Evolutionary conservation across 2,797 vertebrate genomes (phyloP), one percentile per base, ranked within the genome.

Genomic region (Heterohyrax brucei): DNA sequence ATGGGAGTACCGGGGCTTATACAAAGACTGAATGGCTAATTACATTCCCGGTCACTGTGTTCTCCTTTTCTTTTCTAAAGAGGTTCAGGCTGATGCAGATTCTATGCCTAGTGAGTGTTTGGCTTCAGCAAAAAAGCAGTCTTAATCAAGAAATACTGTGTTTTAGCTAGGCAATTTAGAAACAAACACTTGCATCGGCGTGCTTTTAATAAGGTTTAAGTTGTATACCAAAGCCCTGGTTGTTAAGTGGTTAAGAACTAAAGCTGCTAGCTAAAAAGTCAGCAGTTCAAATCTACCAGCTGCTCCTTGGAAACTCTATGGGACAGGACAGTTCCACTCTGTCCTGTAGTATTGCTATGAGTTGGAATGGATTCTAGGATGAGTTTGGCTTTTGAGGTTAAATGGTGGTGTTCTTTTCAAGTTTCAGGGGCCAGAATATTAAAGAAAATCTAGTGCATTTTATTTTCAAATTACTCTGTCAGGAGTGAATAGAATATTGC

Each of bases 21-120:
- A 70, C 81, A 93, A 96, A 87, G 86, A n/a, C 90, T 48, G 89
- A 18, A 56, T 68, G 86, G 90, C 89, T 96, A 89, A 70, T 79
- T 80, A 19, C 44, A 21, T 66, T 89, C 79, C 66, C 80, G 85
- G 5, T 39, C 66, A n/a, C 86, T 1, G 7, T 10, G 2, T 39
- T 88, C 33, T 76, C 72, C n/a, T 30, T 56, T 78, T 46, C 73
- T 19, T 96, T 84, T 76, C 86, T 76, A 61, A 77, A 81, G 39
- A 19, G 53, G 10, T 86, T 91, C 59, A 13, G 44, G 19, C 79
- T 84, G 72, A 62, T 64, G 44, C 30, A 24, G 89, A 91, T 73
- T 83, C 53, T 19, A 10, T 94, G 59, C 39, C 0, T 82, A 24
- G 82, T 59, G 76, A 95, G 94, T 94, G 50, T 92, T 97, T 90